Percentiles rank a stretch among this genome's conserved stretches.
phyloP scores from a whole-genome alignment of 2,888 invertebrate genomes.

The Eretmocerus hayati region DNA sequence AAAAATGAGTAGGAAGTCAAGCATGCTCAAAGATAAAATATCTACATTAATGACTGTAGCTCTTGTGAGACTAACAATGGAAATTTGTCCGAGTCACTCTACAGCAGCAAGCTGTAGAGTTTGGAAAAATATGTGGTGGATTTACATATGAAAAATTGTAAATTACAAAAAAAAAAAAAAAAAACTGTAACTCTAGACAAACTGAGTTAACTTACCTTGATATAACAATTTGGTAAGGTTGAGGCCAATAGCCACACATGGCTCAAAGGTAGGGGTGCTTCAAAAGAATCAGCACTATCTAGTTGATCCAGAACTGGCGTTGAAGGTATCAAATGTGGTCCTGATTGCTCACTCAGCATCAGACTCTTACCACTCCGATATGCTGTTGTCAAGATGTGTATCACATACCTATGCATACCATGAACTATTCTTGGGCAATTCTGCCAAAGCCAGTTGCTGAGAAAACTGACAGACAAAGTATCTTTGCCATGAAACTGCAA shows the following conservation, averaged over 20 bases:
- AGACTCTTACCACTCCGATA: constrained; percentile 46
- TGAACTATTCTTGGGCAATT: constrained; percentile 71
- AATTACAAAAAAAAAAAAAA: constrained; percentile 51
- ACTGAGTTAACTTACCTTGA: too few species aligned
- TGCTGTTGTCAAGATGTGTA: constrained; percentile 55
- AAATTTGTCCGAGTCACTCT: constrained; percentile 31
- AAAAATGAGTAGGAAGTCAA: constrained; percentile 44
- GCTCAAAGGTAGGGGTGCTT: constrained; percentile 55
- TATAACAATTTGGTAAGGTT: constrained; percentile 53
- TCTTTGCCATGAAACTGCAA: constrained; percentile 68
- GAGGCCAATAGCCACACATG: constrained; percentile 67
- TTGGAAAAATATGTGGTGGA: constrained; percentile 51
- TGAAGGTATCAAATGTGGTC: constrained; percentile 58
- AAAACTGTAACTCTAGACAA: too few species aligned
- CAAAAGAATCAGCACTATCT: constrained; percentile 30
- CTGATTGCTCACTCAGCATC: constrained; percentile 37
- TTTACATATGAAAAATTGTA: constrained; percentile 51
- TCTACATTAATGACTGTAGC: neutral
- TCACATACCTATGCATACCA: constrained; percentile 66
- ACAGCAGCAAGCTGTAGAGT: constrained; percentile 50
- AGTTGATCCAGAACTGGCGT: constrained; percentile 62
- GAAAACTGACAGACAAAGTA: constrained; percentile 65
- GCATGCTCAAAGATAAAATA: constrained; percentile 30
- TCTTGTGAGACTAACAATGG: neutral
- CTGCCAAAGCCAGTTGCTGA: constrained; percentile 74